Percentiles rank a stretch among this genome's conserved stretches.
These are phyloP conservation scores for Agapornis canus DNA, from an alignment of 2,797 vertebrate species.

Conservation along the genomic window DNA sequence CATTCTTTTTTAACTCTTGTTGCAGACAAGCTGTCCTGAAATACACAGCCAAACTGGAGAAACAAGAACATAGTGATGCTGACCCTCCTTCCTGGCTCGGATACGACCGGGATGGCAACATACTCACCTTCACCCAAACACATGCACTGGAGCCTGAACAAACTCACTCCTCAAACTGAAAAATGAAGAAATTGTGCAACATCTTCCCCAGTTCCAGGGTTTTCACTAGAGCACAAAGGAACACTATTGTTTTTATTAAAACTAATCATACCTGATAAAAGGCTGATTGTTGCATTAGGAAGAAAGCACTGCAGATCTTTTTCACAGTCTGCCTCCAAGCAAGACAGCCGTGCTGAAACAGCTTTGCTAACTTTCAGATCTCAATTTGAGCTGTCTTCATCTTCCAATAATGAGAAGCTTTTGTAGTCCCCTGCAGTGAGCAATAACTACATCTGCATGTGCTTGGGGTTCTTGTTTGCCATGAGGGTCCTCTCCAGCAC, in stretches of 20 bases:
- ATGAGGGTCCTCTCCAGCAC: not conserved
- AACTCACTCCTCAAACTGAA: not conserved
- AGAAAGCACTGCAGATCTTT: not conserved
- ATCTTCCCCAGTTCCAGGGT: not conserved
- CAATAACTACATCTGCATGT: not conserved
- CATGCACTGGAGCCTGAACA: not conserved
- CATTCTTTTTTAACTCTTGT: not conserved
- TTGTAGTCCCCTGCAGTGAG: not conserved
- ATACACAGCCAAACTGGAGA: slow-evolving; percentile 70
- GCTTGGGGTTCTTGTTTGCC: not conserved
- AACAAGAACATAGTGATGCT: slow-evolving; percentile 76
- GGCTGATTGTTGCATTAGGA: not conserved
- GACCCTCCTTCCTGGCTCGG: slow-evolving; percentile 75
- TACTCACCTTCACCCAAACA: not conserved
- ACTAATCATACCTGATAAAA: slow-evolving; percentile 27
- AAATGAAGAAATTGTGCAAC: not conserved
- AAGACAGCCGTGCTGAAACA: not conserved
- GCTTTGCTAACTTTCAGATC: not conserved
- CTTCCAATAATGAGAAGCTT: not conserved
- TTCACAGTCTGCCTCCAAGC: not conserved
- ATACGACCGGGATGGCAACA: slow-evolving; percentile 35
- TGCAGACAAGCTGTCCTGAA: slow-evolving; percentile 78
- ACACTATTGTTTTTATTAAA: not conserved
- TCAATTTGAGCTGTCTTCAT: not conserved
- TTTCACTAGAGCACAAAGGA: not conserved